These are phyloP conservation scores for Hirtodrosophila duncani DNA, from an alignment of 2,888 invertebrate genomes.

Conservation along the genomic window DNA sequence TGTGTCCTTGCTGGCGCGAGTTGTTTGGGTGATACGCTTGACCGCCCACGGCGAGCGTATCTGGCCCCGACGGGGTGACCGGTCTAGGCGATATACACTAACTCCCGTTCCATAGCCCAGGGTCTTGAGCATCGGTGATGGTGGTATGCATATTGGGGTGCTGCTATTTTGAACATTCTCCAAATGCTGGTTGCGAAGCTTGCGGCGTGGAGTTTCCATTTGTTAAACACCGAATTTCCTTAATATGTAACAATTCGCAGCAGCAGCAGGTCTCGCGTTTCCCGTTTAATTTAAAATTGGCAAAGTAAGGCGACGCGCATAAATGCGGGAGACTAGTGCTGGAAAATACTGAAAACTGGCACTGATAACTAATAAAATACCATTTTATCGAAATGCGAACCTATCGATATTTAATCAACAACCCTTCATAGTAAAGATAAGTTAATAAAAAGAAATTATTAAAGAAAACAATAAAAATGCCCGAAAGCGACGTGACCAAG, in stretches of 20 bases:
- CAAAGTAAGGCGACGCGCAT: no score
- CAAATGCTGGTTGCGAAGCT: slow-evolving; percentile 61
- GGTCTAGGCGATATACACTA: slow-evolving; percentile 86
- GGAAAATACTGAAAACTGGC: no score
- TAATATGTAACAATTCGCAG: no score
- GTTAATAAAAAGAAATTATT: background rate
- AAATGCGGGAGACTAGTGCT: no score
- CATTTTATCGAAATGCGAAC: no score
- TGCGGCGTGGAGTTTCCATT: slow-evolving; percentile 70
- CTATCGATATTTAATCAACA: no score
- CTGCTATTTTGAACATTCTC: slow-evolving; percentile 59
- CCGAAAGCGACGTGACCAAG: slow-evolving; percentile 76
- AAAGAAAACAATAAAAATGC: slow-evolving; percentile 59
- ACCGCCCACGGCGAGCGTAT: slow-evolving; percentile 91
- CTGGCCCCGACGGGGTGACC: slow-evolving; percentile 84
- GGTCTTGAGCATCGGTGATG: slow-evolving; percentile 85
- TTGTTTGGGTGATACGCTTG: slow-evolving; percentile 83
- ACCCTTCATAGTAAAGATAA: no score
- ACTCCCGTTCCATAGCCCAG: slow-evolving; percentile 90
- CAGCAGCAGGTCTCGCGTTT: no score
- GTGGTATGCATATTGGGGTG: slow-evolving; percentile 81
- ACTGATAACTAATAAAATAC: no score
- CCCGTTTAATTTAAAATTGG: no score
- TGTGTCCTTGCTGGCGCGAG: slow-evolving; percentile 46
- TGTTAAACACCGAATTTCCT: no score